Percentiles rank a stretch among this genome's conserved stretches.
These are phyloP conservation scores for Coelopa frigida DNA, from an alignment of 1,140 invertebrate genomes.

Conservation along the genomic window DNA sequence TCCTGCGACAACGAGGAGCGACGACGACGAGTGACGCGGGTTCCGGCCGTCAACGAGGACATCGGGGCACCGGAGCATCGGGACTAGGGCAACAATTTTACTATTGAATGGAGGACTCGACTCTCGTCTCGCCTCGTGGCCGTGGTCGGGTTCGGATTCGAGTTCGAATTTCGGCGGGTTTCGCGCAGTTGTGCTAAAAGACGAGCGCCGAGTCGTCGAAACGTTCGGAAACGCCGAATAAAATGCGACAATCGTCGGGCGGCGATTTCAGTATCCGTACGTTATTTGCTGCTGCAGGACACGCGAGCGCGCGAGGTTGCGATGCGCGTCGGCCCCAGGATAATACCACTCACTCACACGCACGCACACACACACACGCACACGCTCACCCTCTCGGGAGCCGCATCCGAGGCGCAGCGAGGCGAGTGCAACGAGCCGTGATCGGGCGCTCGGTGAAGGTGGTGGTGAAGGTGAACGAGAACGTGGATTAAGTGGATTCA, in stretches of 20 bases:
- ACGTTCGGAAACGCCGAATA: slow-evolving; percentile 24
- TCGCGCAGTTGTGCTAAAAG: slow-evolving; percentile 17
- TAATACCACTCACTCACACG: no score
- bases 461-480: no score
- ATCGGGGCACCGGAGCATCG: no score
- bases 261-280: slow-evolving; percentile 42
- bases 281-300: slow-evolving; percentile 36
- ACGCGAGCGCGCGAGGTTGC: slow-evolving; percentile 6
- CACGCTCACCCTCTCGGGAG: no score
- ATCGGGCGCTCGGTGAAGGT: no score
- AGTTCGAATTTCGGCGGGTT: neutral
- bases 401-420: no score
- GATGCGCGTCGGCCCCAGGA: no score
- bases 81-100: slow-evolving; percentile 11
- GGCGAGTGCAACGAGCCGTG: no score
- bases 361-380: no score
- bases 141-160: no score
- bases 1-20: no score
- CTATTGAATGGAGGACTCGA: slow-evolving; percentile 7
- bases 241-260: slow-evolving; percentile 41
- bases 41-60: neutral
- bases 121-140: neutral
- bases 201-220: slow-evolving; percentile 12
- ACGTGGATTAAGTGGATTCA: no score
- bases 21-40: neutral